Base-by-base conservation (phyloP, 1,140 invertebrate species). In the Coelopa frigida region DNA sequence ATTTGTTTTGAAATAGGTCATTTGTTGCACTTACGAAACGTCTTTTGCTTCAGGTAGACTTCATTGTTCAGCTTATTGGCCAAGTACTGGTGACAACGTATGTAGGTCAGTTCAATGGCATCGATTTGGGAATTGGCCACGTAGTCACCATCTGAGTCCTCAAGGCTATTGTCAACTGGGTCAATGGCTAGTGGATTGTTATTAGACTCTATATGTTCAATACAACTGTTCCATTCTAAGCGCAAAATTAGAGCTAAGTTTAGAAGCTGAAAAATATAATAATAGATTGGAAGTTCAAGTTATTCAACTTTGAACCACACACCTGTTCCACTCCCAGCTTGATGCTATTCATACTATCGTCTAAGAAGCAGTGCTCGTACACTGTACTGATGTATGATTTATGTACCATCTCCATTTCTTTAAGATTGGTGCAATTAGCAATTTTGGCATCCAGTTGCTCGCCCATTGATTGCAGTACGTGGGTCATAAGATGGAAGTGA, bases 51-150 rank as follows among this genome's bases (percentile, higher is more conserved):
- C 22, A 60, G 50, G 12, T 68, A 53, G n/a, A 55, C 54, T 35
- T 51, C 51, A 31, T 48, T 44, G 15, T 44, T 50, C 2, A 69
- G 48, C 6, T 54, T 51, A 4, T 46, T 37, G 12, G 56, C 65
- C 35, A 69, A 38, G 21, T 47, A 54, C n/a, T 56, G 55, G 39
- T 69, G 66, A 31, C 62, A 66, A 1, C 56, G 55, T 38, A 68
- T 55, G 27, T 68, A 69, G 3, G 65, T 68, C 14, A 22, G 4
- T 32, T 68, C 65, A 31, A 68, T 58, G 14, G 54, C 55, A 23
- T 40, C 51, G 12, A 68, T 56, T 32, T 68, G 53, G 5, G 55
- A 56, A 17, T 58, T 40, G 3, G 48, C 47, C 36, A 58, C 15
- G 24, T 61, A 57, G 31, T 62, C 53, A 20, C 45, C 20, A 8